Percentiles rank a stretch among this genome's conserved stretches.
Conservation (phyloP, 2,113 vertebrate species). For the Rhinopomastus cyanomelas region DNA sequence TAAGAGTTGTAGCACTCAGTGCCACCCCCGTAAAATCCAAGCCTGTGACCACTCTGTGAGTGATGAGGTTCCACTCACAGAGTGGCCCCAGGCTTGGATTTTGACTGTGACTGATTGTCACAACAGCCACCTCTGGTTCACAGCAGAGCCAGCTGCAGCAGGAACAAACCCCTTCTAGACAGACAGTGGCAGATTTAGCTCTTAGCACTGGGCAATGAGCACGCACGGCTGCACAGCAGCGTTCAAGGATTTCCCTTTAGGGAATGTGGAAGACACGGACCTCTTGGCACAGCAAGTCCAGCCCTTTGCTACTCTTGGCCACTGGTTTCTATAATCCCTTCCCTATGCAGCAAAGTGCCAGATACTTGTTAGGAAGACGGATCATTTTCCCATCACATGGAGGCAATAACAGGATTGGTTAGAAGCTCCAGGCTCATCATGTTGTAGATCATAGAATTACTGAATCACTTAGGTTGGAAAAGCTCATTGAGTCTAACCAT, state of each 20-base stretch:
- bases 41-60: too few relatives aligned
- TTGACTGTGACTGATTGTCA: background rate
- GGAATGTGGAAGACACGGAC: background rate
- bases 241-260: background rate
- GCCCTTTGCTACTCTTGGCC: background rate
- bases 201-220: background rate
- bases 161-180: background rate
- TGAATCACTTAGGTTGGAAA: too few relatives aligned
- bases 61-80: too few relatives aligned
- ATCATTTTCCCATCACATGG: background rate
- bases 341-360: background rate
- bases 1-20: background rate
- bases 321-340: background rate
- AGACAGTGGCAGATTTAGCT: background rate
- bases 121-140: background rate
- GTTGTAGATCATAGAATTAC: background rate
- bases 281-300: background rate
- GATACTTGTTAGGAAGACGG: background rate
- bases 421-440: background rate
- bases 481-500: too few relatives aligned
- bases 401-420: background rate
- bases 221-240: background rate
- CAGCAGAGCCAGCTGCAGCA: background rate
- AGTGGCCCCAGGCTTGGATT: background rate
- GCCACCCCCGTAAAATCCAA: too few relatives aligned